Base-by-base conservation (phyloP, 1,140 invertebrate genomes). In the Cylas formicarius region DNA sequence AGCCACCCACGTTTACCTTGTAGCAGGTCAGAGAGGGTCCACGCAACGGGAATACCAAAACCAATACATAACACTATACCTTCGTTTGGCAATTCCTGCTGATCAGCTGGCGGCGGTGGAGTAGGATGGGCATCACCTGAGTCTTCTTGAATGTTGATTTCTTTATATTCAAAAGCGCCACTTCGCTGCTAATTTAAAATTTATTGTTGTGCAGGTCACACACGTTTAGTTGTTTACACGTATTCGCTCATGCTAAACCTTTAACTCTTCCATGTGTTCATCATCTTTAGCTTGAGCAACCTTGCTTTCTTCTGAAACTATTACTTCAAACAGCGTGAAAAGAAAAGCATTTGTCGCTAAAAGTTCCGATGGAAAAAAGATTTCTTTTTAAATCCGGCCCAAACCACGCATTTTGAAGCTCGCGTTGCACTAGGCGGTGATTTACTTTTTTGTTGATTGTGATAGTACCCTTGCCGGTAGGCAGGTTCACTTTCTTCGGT, bases 261-360 rank as follows among this genome's bases (percentile, higher is more conserved):
- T 62, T 19, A 60, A 40, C 34, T 61, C 58, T 14, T 53, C 53
- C 14, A 57, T 13, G 18, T 51, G 24, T 19, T 47, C 39, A 36
- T 56, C 1, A 42, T 8, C 13, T 42, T 42, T 1, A 2, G 34
- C 20, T 22, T 27, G 2, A 17, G 22, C 28, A 9, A 31, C 9
- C 32, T 47, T 42, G 11, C 36, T 24, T 26, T 32, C 24, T 1
- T 18, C 10, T 16, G 18, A 14, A 5, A 20, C 32, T 43, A 10
- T 16, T 6, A 32, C 36, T 17, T 32, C 14, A n/a, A 24, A 14
- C 13, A 13, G n/a, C 37, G 20, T 14, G 11, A 22, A 46, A 43
- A 10, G 27, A 18, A 19, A 19, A 45, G 20, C 16, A 17, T 40
- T 37, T 37, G n/a, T 44, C 19, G 14, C 11, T 44, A 11, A 44